Percentiles rank a stretch among this genome's conserved stretches.
Conservation (phyloP, 2,113 vertebrate species). For the Cottus gobio region DNA sequence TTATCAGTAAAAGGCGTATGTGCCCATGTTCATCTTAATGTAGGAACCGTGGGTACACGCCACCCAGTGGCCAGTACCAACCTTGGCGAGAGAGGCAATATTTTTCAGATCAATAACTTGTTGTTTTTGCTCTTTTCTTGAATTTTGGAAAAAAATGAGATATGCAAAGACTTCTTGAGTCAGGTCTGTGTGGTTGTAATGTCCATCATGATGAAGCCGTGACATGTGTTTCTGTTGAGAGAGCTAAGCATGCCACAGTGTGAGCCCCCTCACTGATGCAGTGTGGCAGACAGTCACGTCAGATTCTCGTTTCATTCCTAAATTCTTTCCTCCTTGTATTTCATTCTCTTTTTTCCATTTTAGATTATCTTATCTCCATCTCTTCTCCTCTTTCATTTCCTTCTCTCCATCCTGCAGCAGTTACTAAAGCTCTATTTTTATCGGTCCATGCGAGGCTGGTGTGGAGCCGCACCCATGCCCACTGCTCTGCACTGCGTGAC, state of each 20-base stretch:
- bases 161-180: conserved; percentile 49
- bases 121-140: background rate
- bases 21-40: background rate
- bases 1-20: background rate
- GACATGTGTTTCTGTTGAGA: conserved; percentile 41
- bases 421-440: conserved; percentile 63
- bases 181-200: conserved; percentile 57
- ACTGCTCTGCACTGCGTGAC: conserved; percentile 66
- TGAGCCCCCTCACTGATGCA: conserved; percentile 55
- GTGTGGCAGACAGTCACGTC: conserved; percentile 50
- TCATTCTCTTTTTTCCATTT: conserved; percentile 23
- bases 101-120: background rate
- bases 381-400: conserved; percentile 18
- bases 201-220: conserved; percentile 53
- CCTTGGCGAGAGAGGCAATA: background rate
- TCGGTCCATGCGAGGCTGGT: conserved; percentile 55
- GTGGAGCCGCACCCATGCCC: conserved; percentile 60
- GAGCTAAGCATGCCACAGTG: conserved; percentile 55
- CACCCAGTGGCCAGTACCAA: background rate
- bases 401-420: conserved; percentile 60
- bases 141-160: conserved; percentile 19
- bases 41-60: background rate
- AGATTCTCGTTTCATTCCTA: conserved; percentile 8
- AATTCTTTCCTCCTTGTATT: conserved; percentile 26
- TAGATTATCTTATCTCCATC: conserved; percentile 38